Conservation (phyloP, 2,797 vertebrate genomes). For the Telmatherina bonti region DNA sequence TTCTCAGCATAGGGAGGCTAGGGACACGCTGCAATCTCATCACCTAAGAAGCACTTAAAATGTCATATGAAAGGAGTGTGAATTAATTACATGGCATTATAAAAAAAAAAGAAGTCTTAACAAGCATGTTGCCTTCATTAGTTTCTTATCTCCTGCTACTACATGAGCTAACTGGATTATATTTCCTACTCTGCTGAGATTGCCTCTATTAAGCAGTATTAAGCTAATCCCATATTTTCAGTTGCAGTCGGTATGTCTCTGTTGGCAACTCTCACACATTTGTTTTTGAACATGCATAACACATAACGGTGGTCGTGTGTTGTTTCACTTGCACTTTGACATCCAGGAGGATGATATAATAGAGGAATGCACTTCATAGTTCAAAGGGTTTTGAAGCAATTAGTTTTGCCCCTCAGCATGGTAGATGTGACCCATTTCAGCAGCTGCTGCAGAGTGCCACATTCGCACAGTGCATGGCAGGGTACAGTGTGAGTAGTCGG, state of each 20-base stretch:
- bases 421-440: slow-evolving; percentile 63
- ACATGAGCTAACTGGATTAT: slow-evolving; percentile 77
- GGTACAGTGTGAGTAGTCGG: slow-evolving; percentile 11
- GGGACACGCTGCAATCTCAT: slow-evolving; percentile 20
- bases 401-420: slow-evolving; percentile 32
- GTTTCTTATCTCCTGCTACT: slow-evolving; percentile 42
- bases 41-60: slow-evolving; percentile 21
- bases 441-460: slow-evolving; percentile 39
- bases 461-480: slow-evolving; percentile 13
- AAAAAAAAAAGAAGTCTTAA: slow-evolving; percentile 42
- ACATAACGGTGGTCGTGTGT: background rate
- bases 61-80: slow-evolving; percentile 11
- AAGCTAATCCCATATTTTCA: slow-evolving; percentile 72
- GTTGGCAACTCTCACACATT: slow-evolving; percentile 23
- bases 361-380: slow-evolving; percentile 20
- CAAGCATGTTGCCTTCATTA: slow-evolving; percentile 34
- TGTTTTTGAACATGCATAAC: slow-evolving; percentile 12
- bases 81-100: slow-evolving; percentile 28
- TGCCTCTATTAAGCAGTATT: slow-evolving; percentile 71
- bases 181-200: slow-evolving; percentile 69
- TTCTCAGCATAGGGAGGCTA: slow-evolving; percentile 12
- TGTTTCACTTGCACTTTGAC: slow-evolving; percentile 26
- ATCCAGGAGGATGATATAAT: slow-evolving; percentile 25
- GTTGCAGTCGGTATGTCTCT: slow-evolving; percentile 29
- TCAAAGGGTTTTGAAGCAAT: slow-evolving; percentile 40